Conservation (phyloP, 2,113 vertebrate species). For the Diadophis punctatus region DNA sequence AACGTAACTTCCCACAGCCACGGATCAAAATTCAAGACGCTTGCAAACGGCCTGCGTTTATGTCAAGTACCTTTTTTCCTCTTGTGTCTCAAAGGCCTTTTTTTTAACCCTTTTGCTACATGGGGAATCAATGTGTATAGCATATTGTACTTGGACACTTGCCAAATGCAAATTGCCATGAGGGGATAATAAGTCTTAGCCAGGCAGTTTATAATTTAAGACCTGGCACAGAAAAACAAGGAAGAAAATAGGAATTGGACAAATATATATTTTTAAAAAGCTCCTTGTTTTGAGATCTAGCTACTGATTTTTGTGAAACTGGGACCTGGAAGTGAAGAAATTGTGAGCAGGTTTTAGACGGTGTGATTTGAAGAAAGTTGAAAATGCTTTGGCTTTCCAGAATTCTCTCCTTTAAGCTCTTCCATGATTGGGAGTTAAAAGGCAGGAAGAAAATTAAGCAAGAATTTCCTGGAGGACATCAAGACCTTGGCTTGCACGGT, state of each 20-base stretch:
- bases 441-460: neutral
- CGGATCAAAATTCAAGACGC: too few species aligned
- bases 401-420: neutral
- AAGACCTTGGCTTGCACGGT: neutral
- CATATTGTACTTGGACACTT: neutral
- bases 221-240: neutral
- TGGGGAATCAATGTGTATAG: neutral
- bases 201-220: neutral
- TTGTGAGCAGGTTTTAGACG: neutral
- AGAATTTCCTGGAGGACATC: neutral
- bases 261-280: too few species aligned
- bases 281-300: neutral
- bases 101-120: neutral
- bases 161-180: neutral
- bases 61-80: neutral
- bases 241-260: neutral
- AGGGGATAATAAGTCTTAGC: neutral
- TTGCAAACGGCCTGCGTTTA: too few species aligned
- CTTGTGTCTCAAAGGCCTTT: neutral
- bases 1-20: too few species aligned
- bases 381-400: neutral
- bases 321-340: neutral
- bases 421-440: neutral
- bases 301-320: neutral
- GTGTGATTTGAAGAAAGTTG: neutral